Percentiles rank a stretch among this genome's conserved stretches.
Evolutionary conservation across 2,888 invertebrate species (phyloP).

Genomic region (Phalangium opilio): DNA sequence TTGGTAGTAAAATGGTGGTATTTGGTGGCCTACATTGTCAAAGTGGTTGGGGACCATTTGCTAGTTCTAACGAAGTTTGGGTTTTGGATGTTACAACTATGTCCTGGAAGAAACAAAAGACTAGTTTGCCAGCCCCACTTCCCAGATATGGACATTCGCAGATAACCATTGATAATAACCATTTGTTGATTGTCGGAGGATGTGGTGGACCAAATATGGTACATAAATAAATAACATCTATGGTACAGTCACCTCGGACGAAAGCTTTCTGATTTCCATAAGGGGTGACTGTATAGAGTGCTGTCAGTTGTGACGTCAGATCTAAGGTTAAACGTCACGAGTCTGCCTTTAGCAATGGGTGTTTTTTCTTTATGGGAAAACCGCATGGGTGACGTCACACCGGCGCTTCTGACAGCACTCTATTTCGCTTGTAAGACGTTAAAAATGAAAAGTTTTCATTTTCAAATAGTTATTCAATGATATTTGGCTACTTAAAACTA

Average conservation of each 20-base stretch:
- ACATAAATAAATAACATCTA: too few relatives aligned
- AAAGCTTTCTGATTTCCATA: too few relatives aligned
- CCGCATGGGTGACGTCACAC: too few relatives aligned
- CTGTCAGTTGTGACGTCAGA: too few relatives aligned
- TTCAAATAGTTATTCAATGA: conserved; percentile 59
- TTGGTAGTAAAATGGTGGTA: conserved; percentile 36
- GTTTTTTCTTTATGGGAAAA: too few relatives aligned
- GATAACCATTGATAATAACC: conserved; percentile 56
- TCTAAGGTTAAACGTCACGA: too few relatives aligned
- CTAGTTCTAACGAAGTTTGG: conserved; percentile 61
- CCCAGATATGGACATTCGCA: conserved; percentile 89
- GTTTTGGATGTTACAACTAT: conserved; percentile 60
- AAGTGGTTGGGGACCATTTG: conserved; percentile 10
- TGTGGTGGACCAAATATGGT: conserved; percentile 35
- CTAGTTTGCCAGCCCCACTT: conserved; percentile 51
- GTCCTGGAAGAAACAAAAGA: conserved; percentile 60
- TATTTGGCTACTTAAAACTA: conserved; percentile 74
- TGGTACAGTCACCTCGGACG: too few relatives aligned
- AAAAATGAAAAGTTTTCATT: conserved; percentile 3
- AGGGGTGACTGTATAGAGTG: too few relatives aligned
- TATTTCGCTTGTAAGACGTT: too few relatives aligned
- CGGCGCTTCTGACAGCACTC: too few relatives aligned
- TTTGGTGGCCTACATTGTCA: conserved; percentile 35
- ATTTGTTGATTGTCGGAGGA: conserved; percentile 41
- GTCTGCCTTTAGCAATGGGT: too few relatives aligned